Base-by-base conservation (phyloP, 2,797 vertebrate species). In the Halcyon leucocephala region DNA sequence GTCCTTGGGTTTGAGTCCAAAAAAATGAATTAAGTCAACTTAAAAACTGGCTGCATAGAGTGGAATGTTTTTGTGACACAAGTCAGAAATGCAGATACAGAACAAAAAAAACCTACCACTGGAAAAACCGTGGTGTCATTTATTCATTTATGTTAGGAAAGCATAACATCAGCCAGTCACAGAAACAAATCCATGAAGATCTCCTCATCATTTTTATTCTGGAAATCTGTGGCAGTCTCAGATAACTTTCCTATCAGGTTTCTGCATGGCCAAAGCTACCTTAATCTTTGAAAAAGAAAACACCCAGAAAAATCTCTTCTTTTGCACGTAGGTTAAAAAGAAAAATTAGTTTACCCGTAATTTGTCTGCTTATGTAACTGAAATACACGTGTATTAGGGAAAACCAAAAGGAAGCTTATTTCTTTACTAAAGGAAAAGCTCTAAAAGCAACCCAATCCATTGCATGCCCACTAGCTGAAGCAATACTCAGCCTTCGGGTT, bases 331-430 rank as follows among this genome's bases (percentile, higher is more conserved):
- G 13, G 2, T 25, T 71, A 39, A 65, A 60, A 52, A 72, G 37
- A 69, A 37, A 20, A 35, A n/a, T 4, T 4, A 57, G 20, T 33
- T 81, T 20, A 29, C 6, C 16, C 71, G 14, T 71, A 29, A 29
- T 67, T 26, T 79, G 8, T 25, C 46, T 46, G 37, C 6, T 26
- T 29, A 2, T 1, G 3, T 4, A 82, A 37, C 37, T 77, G 44
- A 10, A 37, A 61, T 16, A n/a, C 1, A 3, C 14, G 22, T 2
- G 6, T 44, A 41, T 6, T 11, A 31, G 0, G 0, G 31, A 55
- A 55, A 55, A 21, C 29, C 31, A 55, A 31, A 55, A n/a, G 54
- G 29, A 55, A 55, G 54, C 54, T n/a, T 21, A 20, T 55, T 55
- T 55, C 31, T 55, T 49, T 49, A 26, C 24, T 31, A n/a, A 55